These are phyloP conservation scores for Leptodactylus fuscus DNA, from an alignment of 2,113 vertebrate species.

Conservation along the genomic window DNA sequence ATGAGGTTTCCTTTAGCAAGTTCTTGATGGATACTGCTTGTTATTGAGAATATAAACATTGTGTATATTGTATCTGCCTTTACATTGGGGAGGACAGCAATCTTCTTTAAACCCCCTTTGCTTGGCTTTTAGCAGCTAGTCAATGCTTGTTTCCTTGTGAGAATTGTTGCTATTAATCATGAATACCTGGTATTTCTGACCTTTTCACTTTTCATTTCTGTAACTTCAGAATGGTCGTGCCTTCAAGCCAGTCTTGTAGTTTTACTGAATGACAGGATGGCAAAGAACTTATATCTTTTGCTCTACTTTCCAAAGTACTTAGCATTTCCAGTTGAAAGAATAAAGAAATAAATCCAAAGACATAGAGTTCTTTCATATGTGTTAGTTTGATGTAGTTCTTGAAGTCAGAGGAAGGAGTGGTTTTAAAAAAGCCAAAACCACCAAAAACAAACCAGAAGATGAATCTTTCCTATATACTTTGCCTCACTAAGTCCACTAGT, in stretches of 20 bases:
- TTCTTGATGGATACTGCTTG: no score
- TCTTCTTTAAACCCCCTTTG: neutral
- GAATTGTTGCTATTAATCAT: no score
- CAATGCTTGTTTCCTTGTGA: slow-evolving; percentile 2
- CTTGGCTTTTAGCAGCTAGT: slow-evolving; percentile 19
- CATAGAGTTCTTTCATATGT: no score
- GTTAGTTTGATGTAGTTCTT: no score
- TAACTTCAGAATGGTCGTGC: neutral
- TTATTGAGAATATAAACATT: no score
- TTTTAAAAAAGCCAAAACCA: no score
- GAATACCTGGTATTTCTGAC: slow-evolving; percentile 13
- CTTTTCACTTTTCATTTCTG: slow-evolving; percentile 32
- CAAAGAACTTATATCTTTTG: neutral
- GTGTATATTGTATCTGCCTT: neutral
- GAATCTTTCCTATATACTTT: no score
- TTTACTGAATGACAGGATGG: neutral
- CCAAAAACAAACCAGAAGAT: no score
- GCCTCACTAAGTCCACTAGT: no score
- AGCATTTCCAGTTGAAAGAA: neutral
- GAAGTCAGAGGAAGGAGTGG: no score
- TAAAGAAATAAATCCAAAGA: neutral
- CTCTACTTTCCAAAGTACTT: no score
- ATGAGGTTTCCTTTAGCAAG: neutral
- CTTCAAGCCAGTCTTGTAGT: neutral
- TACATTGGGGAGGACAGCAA: neutral